Conservation (phyloP, 2,888 invertebrate species). For the Beris morrisii region DNA sequence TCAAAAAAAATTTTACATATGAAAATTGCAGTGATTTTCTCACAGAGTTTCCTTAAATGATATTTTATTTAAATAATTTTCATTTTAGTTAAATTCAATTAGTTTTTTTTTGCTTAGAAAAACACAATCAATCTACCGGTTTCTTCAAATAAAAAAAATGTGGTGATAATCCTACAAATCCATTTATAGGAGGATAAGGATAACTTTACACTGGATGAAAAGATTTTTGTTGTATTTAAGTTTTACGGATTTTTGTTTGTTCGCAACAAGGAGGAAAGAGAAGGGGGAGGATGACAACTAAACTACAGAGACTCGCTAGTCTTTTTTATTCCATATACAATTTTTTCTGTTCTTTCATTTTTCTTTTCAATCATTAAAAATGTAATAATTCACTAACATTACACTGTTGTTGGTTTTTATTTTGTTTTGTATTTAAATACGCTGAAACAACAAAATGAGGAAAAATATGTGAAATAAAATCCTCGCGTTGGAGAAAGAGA, state of each 20-base stretch:
- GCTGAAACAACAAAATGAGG: conserved; percentile 4
- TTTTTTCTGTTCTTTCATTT: neutral
- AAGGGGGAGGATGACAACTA: conserved; percentile 12
- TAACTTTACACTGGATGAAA: conserved; percentile 14
- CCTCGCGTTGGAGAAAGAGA: neutral
- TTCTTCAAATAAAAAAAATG: conserved; percentile 11
- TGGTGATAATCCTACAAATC: conserved; percentile 13
- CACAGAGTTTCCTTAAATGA: conserved; percentile 26
- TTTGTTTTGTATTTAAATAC: neutral
- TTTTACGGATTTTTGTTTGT: neutral
- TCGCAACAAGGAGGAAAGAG: neutral
- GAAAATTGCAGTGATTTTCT: conserved; percentile 8
- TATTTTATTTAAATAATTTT: conserved; percentile 28
- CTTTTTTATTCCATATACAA: conserved; percentile 33
- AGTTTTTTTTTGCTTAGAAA: conserved; percentile 35
- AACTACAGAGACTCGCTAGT: conserved; percentile 32
- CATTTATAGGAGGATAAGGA: neutral
- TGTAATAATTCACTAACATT: conserved; percentile 34
- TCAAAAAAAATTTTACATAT: too few relatives aligned
- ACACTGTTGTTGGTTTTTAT: conserved; percentile 19
- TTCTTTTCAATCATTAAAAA: conserved; percentile 30
- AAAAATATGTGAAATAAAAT: conserved; percentile 7
- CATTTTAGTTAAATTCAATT: conserved; percentile 32
- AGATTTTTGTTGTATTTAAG: neutral
- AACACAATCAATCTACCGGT: conserved; percentile 35